phyloP scores from a whole-genome alignment of 2,113 vertebrate genomes.

The Ivindomyrus marchei region DNA sequence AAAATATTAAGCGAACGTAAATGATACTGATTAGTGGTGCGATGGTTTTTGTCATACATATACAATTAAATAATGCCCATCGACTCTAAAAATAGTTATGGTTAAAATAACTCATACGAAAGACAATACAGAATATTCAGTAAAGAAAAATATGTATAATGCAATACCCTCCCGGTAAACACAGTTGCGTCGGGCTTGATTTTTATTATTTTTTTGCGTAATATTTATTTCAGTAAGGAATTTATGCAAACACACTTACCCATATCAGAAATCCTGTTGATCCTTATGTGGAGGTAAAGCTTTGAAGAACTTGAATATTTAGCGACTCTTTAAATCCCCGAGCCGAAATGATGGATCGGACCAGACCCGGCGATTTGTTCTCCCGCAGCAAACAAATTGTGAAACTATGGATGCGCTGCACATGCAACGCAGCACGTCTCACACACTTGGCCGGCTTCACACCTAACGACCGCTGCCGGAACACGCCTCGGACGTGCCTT shows the following conservation, averaged over 20 bases:
- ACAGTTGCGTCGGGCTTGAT: background rate
- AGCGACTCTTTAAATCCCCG: conserved; percentile 10
- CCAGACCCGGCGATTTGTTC: background rate
- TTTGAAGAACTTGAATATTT: conserved; percentile 4
- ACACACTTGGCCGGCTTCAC: background rate
- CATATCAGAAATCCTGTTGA: conserved; percentile 27
- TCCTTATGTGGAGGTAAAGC: background rate
- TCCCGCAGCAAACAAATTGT: background rate
- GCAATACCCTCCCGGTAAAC: background rate
- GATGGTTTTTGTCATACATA: background rate
- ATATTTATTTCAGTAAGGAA: background rate
- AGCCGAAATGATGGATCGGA: background rate
- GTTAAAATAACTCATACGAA: background rate
- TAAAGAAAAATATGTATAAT: background rate
- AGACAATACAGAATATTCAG: background rate
- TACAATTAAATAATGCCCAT: background rate
- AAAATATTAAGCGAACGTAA: background rate
- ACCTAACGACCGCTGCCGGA: background rate
- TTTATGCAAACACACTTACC: conserved; percentile 23
- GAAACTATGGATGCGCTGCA: background rate
- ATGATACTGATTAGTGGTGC: background rate
- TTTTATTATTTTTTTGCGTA: background rate
- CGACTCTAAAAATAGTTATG: background rate
- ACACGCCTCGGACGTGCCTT: background rate
- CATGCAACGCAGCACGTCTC: background rate